Conservation (phyloP, 2,797 vertebrate species). For the Scolopax bukidnonensis region DNA sequence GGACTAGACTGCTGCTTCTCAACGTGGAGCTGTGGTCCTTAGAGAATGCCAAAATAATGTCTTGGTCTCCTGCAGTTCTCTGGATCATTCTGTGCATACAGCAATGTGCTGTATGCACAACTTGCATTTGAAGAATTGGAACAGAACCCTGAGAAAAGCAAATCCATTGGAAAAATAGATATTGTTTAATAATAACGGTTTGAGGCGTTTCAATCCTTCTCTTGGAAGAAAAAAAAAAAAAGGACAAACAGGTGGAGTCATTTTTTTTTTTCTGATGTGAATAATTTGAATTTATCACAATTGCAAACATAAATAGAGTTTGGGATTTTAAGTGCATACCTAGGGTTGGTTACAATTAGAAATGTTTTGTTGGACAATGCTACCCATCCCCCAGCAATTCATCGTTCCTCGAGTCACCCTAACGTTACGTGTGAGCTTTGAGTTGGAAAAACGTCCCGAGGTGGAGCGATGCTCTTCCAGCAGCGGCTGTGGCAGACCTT, state of each 20-base stretch:
- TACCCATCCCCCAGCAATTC: constrained; percentile 21
- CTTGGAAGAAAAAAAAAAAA: background rate
- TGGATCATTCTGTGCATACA: background rate
- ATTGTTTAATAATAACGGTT: background rate
- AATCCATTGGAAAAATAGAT: constrained; percentile 28
- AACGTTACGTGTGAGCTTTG: background rate
- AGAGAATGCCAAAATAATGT: background rate
- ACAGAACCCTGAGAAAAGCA: constrained; percentile 70
- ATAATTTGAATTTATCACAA: constrained; percentile 13
- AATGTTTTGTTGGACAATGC: constrained; percentile 4
- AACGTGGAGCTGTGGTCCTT: background rate
- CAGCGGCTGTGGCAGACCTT: background rate
- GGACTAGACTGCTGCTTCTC: background rate
- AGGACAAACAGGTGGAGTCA: background rate
- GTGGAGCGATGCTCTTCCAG: background rate
- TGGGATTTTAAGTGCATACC: constrained; percentile 31
- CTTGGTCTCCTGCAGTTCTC: background rate
- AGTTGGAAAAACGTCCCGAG: background rate
- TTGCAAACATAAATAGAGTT: constrained; percentile 47
- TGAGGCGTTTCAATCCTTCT: constrained; percentile 20
- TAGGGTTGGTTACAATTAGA: constrained; percentile 28
- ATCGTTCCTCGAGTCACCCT: background rate
- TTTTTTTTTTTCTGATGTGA: background rate
- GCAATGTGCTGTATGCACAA: background rate
- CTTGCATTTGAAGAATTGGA: constrained; percentile 18